phyloP scores from a whole-genome alignment of 2,888 invertebrate species.

The Fragum sueziense region DNA sequence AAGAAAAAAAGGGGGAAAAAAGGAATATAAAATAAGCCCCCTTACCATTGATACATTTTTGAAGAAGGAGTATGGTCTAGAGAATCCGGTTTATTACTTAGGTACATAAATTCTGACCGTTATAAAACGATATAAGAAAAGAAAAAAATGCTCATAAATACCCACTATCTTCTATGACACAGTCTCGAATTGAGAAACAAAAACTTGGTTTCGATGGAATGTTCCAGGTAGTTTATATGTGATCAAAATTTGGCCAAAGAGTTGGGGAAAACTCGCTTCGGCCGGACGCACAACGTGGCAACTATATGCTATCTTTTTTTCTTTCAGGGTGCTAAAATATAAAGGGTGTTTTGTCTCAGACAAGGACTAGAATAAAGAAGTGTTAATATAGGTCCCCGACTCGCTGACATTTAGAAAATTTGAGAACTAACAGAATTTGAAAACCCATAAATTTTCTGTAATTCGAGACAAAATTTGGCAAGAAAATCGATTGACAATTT shows the following conservation, averaged over 20 bases:
- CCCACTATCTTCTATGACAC: neutral
- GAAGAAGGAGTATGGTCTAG: no score
- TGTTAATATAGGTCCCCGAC: neutral
- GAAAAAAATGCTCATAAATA: neutral
- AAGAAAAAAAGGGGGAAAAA: no score
- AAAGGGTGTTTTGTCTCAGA: neutral
- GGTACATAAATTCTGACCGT: no score
- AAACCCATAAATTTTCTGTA: neutral
- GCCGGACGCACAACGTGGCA: no score
- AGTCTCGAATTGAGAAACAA: neutral
- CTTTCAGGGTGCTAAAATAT: neutral
- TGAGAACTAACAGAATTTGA: slow-evolving; percentile 8
- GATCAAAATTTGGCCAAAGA: no score
- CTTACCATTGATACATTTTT: no score
- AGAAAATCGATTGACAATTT: neutral
- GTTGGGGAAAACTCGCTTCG: no score
- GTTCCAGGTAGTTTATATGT: no score
- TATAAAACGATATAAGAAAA: neutral
- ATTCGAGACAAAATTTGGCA: neutral
- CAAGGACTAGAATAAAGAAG: slow-evolving; percentile 5
- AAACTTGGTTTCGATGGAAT: neutral
- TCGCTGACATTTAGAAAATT: neutral
- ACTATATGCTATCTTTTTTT: neutral
- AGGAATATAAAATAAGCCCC: no score
- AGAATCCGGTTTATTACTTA: no score